Conservation (phyloP, 2,113 vertebrate genomes). For the Ciconia stormi region DNA sequence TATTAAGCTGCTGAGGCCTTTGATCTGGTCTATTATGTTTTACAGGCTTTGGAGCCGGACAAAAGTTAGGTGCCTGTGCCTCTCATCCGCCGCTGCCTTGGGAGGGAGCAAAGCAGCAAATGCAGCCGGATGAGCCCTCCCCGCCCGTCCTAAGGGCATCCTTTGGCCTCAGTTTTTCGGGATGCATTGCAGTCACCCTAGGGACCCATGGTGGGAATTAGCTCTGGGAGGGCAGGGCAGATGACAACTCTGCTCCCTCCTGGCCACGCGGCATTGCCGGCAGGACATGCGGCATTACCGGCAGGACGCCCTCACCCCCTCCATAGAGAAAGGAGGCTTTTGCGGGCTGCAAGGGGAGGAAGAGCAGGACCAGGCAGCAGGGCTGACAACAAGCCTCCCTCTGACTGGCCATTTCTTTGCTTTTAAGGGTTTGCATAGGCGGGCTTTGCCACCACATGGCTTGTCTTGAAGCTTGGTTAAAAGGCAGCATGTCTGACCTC, state of each 20-base stretch:
- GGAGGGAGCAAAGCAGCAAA: not conserved
- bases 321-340: not conserved
- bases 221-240: not conserved
- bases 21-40: conserved; percentile 58
- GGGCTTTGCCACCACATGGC: not conserved
- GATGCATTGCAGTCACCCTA: fast-evolving
- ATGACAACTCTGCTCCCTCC: not conserved
- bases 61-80: not conserved
- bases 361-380: not conserved
- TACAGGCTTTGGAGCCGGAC: not conserved
- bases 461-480: not conserved
- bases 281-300: not conserved
- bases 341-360: not conserved
- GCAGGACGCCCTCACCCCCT: not conserved
- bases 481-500: not conserved
- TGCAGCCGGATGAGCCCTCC: not conserved
- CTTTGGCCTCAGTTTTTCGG: not conserved
- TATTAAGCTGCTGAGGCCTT: conserved; percentile 46
- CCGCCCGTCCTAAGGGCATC: not conserved
- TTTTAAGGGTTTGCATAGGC: not conserved
- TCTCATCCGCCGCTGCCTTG: not conserved
- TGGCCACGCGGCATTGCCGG: fast-evolving
- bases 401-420: not conserved
- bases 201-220: not conserved
- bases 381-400: not conserved